phyloP scores from a whole-genome alignment of 2,888 invertebrate species.

The Lucinisca nassula region DNA sequence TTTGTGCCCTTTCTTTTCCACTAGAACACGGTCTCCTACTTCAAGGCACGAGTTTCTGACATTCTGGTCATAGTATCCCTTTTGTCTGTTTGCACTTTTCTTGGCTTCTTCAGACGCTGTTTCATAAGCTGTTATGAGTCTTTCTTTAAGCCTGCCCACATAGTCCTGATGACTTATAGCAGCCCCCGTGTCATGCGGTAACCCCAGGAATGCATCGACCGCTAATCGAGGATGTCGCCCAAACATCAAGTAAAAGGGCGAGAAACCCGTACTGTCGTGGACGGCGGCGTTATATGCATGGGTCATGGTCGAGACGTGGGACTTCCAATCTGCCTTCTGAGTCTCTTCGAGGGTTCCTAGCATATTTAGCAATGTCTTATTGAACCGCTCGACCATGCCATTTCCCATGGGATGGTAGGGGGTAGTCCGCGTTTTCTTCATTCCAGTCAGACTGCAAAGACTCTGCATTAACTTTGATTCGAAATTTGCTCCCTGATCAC shows the following conservation, averaged over 20 bases:
- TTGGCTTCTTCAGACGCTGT: not conserved
- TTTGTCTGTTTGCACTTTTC: not conserved
- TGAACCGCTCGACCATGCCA: not conserved
- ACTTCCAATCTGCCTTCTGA: not conserved
- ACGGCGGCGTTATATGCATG: not conserved
- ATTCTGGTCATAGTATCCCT: not conserved
- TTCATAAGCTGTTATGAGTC: not conserved
- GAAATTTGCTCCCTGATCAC: conserved; percentile 8
- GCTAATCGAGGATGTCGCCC: not conserved
- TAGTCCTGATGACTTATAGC: not conserved
- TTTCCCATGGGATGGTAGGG: not conserved
- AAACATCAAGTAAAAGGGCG: not conserved
- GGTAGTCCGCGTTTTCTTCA: not conserved
- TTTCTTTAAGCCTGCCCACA: not conserved
- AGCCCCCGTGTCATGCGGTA: not conserved
- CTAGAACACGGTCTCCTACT: not conserved
- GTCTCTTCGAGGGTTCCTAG: not conserved
- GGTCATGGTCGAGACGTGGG: conserved; percentile 1
- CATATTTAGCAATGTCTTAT: not conserved
- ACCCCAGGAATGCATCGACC: not conserved
- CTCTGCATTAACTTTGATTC: not conserved
- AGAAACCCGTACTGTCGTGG: not conserved
- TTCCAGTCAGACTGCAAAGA: not conserved
- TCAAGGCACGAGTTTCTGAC: not conserved
- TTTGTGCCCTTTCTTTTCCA: not conserved